phyloP scores from a whole-genome alignment of 1,140 invertebrate genomes.

The Caenorhabditis latens region DNA sequence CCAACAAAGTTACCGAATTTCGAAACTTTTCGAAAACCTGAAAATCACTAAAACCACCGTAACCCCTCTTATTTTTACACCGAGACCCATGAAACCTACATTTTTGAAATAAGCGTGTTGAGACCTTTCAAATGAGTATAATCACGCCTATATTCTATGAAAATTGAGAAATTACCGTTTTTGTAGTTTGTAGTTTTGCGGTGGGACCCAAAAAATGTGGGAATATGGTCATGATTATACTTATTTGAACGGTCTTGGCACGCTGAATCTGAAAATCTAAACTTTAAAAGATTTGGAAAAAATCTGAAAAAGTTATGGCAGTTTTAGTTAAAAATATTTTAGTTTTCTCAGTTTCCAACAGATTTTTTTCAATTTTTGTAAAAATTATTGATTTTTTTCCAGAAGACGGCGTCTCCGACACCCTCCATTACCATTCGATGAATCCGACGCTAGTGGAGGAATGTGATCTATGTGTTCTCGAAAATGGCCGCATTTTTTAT shows the following conservation, averaged over 20 bases:
- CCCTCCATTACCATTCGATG: slow-evolving; percentile 11
- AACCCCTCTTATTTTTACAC: no score
- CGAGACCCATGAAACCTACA: no score
- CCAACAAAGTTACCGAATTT: not conserved
- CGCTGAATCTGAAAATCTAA: no score
- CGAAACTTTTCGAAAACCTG: not conserved
- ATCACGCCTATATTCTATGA: not conserved
- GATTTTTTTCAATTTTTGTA: not conserved
- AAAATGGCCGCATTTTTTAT: slow-evolving; percentile 66
- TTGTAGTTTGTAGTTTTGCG: not conserved
- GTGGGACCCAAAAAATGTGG: no score
- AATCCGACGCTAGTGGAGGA: slow-evolving; percentile 56
- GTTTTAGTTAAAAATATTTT: no score
- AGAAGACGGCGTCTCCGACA: slow-evolving; percentile 7
- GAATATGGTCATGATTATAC: not conserved
- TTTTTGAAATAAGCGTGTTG: not conserved
- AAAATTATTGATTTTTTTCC: not conserved
- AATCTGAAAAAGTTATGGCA: no score
- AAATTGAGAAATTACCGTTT: not conserved
- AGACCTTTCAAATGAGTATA: not conserved
- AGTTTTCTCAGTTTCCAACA: no score
- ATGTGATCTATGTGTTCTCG: slow-evolving; percentile 67
- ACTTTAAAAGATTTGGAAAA: no score
- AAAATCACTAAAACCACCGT: no score
- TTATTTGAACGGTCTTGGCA: not conserved